Base-by-base conservation (phyloP, 2,888 invertebrate genomes). In the Diloba caeruleocephala region DNA sequence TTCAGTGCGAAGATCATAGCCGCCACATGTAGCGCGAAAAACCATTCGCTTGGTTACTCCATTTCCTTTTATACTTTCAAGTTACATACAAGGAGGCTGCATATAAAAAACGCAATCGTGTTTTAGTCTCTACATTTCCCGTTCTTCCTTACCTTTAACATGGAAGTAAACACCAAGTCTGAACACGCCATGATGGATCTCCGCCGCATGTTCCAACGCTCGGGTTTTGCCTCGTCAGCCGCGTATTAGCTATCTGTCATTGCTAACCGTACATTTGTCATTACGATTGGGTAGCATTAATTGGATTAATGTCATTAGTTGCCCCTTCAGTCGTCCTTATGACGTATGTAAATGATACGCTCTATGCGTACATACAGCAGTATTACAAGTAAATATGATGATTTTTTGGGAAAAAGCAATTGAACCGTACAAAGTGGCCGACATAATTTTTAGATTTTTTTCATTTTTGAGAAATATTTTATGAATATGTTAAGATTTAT, bases 221-320 rank as follows among this genome's bases (percentile, higher is more conserved):
- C 62, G 37, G 65, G 53, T 59, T 57, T 62, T 74, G 81, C 81
- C 57, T 67, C 75, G 81, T 85, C 82, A 85, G 86, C 83, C 61
- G 62, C 71, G 64, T 69, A 62, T 66, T 68, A 69, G 68, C 72
- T 67, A 88, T 89, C 79, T 76, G 84, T 90, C 88, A 89, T 81
- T 78, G 84, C 80, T 83, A 81, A 81, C 85, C 78, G 76, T 79
- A 82, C 87, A 86, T 88, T 85, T 85, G 84, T 87, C 85, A 82
- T 81, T 79, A 81, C 72, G 64, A 82, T 79, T 75, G 78, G 71
- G 50, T 67, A 45, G 43, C 60, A 76, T 74, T 79, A 74, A 76
- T 76, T 78, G 66, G 63, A 77, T 69, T 71, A 71, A 62, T 49
- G 59, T 59, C 54, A 62, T 65, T 65, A 50, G 54, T 31, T 46